Base-by-base conservation (phyloP, 2,797 vertebrate genomes). In the Muscicapa striata region DNA sequence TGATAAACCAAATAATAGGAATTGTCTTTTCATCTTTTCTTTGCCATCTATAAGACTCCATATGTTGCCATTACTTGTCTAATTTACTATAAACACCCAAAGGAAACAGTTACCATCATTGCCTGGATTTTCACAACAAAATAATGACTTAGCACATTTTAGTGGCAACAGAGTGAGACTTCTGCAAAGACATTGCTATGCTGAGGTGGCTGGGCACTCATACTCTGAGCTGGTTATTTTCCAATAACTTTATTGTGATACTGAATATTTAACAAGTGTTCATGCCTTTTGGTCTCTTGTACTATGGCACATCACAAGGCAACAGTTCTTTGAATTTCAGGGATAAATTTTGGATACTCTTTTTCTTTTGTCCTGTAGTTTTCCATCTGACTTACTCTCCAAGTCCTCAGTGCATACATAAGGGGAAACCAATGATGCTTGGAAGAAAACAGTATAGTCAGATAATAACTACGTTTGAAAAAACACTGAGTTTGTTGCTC, bases 31-130 rank as follows among this genome's bases (percentile, higher is more conserved):
- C 30, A 14, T 43, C 6, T 66, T 55, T 69, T 66, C 66, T 52
- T 64, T 49, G 13, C 30, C 22, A 46, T 73, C 38, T 68, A 2
- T 75, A 72, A 68, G 19, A 30, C 41, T 90, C n/a, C 40, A 68
- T 18, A 16, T 12, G 13, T 62, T 87, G 48, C 61, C 64, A 55
- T 46, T 68, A 26, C 16, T 78, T 49, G 6, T 68, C 24, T 90
- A 29, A 75, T 64, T 77, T 64, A 34, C 38, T 51, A n/a, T 45
- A 59, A 78, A 38, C 30, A 73, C 11, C 6, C 43, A 38, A 76
- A 66, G 19, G 57, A 73, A 77, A 46, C 32, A 57, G 41, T 32
- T 9, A 1, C 5, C 26, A 24, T 32, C 0, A 0, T 8, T 74
- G 34, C 13, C 57, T 80, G 19, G 22, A 30, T 74, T 87, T 80